Conservation (phyloP, 2,888 invertebrate genomes). For the Bombylius discolor region DNA sequence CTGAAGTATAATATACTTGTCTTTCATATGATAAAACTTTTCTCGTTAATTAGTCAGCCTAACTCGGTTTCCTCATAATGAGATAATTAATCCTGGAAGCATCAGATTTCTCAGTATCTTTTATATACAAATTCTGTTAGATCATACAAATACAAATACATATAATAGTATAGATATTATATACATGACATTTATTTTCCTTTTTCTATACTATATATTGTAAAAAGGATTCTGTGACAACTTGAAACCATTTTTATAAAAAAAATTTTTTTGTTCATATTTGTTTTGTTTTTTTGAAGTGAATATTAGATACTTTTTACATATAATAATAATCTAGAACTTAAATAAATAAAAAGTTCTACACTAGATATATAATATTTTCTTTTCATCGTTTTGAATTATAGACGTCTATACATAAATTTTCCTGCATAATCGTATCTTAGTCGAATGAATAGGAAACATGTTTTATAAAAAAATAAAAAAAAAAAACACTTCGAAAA, state of each 20-base stretch:
- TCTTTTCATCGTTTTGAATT: conserved; percentile 12
- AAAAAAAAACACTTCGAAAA: too few species aligned
- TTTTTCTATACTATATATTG: too few species aligned
- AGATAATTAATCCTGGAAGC: conserved; percentile 37
- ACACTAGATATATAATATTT: background rate
- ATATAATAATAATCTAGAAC: background rate
- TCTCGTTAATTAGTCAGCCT: conserved; percentile 14
- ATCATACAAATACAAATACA: too few species aligned
- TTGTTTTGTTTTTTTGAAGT: background rate
- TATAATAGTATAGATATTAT: too few species aligned
- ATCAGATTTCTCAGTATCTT: conserved; percentile 28
- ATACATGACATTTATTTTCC: too few species aligned
- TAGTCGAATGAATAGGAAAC: conserved; percentile 5
- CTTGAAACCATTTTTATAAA: too few species aligned
- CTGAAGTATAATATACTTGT: background rate
- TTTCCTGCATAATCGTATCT: conserved; percentile 8
- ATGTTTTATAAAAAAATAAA: background rate
- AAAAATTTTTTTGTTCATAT: background rate
- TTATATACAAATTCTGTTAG: too few species aligned
- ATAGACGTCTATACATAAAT: conserved; percentile 9
- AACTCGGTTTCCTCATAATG: conserved; percentile 28
- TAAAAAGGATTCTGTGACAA: too few species aligned
- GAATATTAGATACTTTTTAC: background rate
- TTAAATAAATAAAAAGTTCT: background rate
- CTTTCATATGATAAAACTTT: background rate